These are phyloP conservation scores for Hylaea fasciaria DNA, from an alignment of 2,888 invertebrate species.

Conservation along the genomic window DNA sequence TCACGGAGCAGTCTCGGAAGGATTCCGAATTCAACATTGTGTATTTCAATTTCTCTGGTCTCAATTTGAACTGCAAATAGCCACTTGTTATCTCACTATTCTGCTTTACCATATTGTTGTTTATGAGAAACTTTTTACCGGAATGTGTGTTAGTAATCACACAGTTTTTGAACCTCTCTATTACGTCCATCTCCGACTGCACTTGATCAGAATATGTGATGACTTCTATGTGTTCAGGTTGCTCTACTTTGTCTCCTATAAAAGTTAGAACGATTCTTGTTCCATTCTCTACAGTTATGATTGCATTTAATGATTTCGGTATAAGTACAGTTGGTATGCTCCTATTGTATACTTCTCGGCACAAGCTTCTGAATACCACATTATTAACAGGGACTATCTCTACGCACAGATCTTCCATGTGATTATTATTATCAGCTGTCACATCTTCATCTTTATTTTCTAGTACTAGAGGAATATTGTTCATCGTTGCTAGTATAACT, in stretches of 20 bases:
- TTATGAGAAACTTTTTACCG: conserved; percentile 82
- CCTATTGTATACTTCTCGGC: conserved; percentile 71
- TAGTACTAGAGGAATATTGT: conserved; percentile 61
- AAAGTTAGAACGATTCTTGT: conserved; percentile 82
- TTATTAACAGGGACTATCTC: conserved; percentile 74
- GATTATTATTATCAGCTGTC: conserved; percentile 52
- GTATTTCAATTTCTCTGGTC: conserved; percentile 76
- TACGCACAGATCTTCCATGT: conserved; percentile 72
- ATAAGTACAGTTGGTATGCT: conserved; percentile 81
- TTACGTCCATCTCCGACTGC: conserved; percentile 63
- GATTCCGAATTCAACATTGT: conserved; percentile 81
- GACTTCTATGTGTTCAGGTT: conserved; percentile 81
- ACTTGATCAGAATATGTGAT: conserved; percentile 69
- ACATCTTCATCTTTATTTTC: conserved; percentile 57
- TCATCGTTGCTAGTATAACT: conserved; percentile 71
- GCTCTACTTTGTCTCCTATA: conserved; percentile 63
- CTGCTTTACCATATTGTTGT: conserved; percentile 79
- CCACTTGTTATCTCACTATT: conserved; percentile 69
- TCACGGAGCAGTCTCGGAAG: conserved; percentile 78
- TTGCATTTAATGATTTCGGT: conserved; percentile 80
- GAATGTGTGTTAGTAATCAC: conserved; percentile 79
- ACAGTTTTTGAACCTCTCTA: conserved; percentile 81
- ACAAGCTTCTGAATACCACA: conserved; percentile 71
- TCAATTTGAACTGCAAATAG: conserved; percentile 71
- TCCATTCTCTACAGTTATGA: conserved; percentile 83